Base-by-base conservation (phyloP, 2,888 invertebrate species). In the Lumbricus terrestris region DNA sequence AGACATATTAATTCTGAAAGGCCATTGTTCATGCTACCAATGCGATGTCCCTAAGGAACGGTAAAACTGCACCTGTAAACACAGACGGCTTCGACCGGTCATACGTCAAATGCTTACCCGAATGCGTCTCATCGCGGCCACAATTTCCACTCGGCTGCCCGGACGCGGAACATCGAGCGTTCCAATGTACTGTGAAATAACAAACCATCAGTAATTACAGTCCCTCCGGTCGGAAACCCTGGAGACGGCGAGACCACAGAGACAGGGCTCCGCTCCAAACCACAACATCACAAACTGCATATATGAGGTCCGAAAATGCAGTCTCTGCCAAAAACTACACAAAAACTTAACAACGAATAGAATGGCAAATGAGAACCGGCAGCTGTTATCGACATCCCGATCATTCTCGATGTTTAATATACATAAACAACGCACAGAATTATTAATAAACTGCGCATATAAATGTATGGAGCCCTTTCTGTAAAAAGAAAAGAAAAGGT, bases 41-140 rank as follows among this genome's bases (percentile, higher is more conserved):
- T 69, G 13, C n/a, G 8, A 69, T n/a, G 69, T n/a, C 69, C 69
- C 69, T 11, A 69, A n/a, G 69, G 69, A 69, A n/a, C 8, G 69
- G 69, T n/a, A n/a, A n/a, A 11, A n/a, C 5, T n/a, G n/a, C 69
- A 69, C 69, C 69, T 69, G 69, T n/a, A 69, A 69, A 69, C 69
- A 69, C 69, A 69, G 1, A 69, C n/a, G 69, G 29, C n/a, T 69
- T n/a, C 69, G 8, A 69, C 69, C 69, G n/a, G n/a, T n/a, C n/a
- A 11, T 69, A n/a, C 69, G 13, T n/a, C 20, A 89, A n/a, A 88
- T 33, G 38, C 97, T 97, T 96, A 99, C 99, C 95, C 99, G 96
- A 95, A 99, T 99, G 94, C 98, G 96, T 92, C 99, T 97, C 99
- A 99, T 99, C 92, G 99, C 99, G 92, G 99, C 98, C 91, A 99